phyloP scores from a whole-genome alignment of 2,113 vertebrate genomes.

The Colinus virginianus region DNA sequence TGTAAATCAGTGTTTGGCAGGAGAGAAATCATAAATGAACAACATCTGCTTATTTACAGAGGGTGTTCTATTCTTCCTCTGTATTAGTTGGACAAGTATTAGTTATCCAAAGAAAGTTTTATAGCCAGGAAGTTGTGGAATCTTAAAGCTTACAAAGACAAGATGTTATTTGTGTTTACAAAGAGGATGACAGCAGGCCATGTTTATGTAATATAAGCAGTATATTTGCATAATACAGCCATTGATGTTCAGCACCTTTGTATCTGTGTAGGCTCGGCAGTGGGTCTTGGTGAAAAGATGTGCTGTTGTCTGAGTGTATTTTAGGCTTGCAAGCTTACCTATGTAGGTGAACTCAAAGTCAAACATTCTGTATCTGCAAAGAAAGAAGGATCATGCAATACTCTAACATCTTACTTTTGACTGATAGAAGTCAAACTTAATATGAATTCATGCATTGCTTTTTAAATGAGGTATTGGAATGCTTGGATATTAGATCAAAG shows the following conservation, averaged over 20 bases:
- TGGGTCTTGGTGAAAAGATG: not conserved
- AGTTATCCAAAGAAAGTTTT: slow-evolving; percentile 47
- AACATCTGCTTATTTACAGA: slow-evolving; percentile 73
- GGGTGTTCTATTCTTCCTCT: slow-evolving; percentile 26
- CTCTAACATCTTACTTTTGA: not conserved
- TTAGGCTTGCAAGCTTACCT: not conserved
- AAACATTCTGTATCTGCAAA: not conserved
- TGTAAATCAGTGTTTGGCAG: slow-evolving; percentile 79
- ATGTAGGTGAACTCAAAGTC: not conserved
- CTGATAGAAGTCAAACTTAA: not conserved
- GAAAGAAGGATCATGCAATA: not conserved
- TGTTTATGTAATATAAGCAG: not conserved
- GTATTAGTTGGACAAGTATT: slow-evolving; percentile 17
- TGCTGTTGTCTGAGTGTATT: not conserved
- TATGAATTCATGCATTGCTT: not conserved
- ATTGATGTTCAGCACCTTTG: not conserved
- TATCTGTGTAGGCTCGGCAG: not conserved
- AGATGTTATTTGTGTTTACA: not conserved
- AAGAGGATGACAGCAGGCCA: not conserved
- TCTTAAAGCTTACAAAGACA: not conserved
- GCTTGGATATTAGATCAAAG: not conserved
- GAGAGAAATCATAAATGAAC: slow-evolving; percentile 70
- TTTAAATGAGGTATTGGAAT: not conserved
- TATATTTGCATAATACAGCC: not conserved
- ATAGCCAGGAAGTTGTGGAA: not conserved